These are phyloP conservation scores for Noctua janthe DNA, from an alignment of 2,888 invertebrate species.

Conservation along the genomic window DNA sequence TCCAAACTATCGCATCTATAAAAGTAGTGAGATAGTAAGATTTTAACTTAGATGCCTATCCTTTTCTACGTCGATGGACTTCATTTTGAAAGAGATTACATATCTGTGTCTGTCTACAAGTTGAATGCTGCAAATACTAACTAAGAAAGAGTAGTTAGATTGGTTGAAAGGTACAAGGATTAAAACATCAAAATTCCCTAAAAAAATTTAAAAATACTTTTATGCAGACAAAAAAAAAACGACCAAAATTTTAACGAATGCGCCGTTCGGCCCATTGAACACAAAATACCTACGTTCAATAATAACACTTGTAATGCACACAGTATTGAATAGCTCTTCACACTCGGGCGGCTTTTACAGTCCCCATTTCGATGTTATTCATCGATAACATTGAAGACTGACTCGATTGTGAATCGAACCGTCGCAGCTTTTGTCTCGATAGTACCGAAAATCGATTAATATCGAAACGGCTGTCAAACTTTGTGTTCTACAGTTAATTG, in stretches of 20 bases:
- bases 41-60: not conserved
- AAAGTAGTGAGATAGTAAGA: too few species aligned
- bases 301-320: conserved; percentile 22
- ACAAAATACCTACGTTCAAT: conserved; percentile 1
- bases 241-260: not conserved
- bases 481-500: conserved; percentile 19
- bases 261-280: not conserved
- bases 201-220: not conserved
- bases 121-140: not conserved
- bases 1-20: too few species aligned
- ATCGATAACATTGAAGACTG: conserved; percentile 45
- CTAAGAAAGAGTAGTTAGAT: not conserved
- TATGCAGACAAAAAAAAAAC: not conserved
- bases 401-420: conserved; percentile 27
- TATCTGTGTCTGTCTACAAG: not conserved
- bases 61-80: not conserved
- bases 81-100: not conserved
- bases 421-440: conserved; percentile 32
- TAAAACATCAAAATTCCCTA: not conserved
- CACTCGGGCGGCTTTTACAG: conserved; percentile 21
- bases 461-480: conserved; percentile 36
- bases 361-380: conserved; percentile 28
- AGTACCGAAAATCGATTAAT: conserved; percentile 30
- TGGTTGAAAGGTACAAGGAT: not conserved
- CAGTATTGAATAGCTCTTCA: conserved; percentile 47